Percentiles rank a stretch among this genome's conserved stretches.
These are phyloP conservation scores for Mesoligia furuncula DNA, from an alignment of 2,888 invertebrate genomes.

Conservation along the genomic window DNA sequence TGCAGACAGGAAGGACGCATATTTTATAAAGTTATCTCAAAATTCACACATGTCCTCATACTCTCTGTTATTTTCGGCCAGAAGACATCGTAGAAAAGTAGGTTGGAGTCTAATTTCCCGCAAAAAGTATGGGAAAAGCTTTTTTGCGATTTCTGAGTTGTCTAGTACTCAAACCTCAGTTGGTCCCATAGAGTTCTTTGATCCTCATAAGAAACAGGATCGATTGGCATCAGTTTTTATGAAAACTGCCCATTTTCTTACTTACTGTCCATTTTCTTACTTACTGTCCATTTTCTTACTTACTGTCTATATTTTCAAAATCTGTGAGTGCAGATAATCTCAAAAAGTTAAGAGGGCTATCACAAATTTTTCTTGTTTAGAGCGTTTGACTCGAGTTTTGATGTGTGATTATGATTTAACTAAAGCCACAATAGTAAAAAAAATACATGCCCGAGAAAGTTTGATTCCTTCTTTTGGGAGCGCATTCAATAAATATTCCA, in stretches of 20 bases:
- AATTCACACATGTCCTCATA: neutral
- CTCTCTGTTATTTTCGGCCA: neutral
- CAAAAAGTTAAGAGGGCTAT: no score
- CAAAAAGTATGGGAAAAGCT: no score
- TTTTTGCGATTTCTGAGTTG: neutral
- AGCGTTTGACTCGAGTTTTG: no score
- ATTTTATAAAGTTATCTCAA: constrained; percentile 11
- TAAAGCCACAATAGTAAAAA: no score
- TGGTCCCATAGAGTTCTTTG: neutral
- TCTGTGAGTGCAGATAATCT: neutral
- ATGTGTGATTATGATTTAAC: no score
- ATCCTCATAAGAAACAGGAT: neutral
- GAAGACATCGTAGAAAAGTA: neutral
- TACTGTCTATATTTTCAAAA: neutral
- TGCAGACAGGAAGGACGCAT: neutral
- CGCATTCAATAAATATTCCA: no score
- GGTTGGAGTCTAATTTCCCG: no score
- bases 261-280: neutral
- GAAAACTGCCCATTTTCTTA: neutral
- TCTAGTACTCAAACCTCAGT: neutral
- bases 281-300: neutral
- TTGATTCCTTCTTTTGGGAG: no score
- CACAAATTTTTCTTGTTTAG: no score
- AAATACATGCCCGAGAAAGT: no score
- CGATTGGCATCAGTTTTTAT: neutral